Evolutionary conservation across 2,888 invertebrate genomes (phyloP).

Genomic region (Erebia aethiops): DNA sequence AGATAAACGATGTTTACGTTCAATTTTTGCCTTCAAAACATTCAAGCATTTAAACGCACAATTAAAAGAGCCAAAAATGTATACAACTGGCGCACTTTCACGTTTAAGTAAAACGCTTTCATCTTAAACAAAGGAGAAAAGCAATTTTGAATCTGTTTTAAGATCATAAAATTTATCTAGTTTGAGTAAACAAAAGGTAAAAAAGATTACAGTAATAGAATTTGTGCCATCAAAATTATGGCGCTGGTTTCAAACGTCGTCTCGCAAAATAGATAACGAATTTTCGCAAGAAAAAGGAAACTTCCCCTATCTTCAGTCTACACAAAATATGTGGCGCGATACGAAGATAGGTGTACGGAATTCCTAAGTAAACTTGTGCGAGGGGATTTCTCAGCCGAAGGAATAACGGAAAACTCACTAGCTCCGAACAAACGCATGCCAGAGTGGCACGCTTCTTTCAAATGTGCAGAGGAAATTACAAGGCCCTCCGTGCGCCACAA

Average conservation of each 20-base stretch:
- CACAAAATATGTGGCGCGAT: constrained; percentile 70
- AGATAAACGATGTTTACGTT: background rate
- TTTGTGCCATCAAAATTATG: constrained; percentile 36
- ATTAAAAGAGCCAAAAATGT: background rate
- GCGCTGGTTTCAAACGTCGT: constrained; percentile 39
- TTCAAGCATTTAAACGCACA: background rate
- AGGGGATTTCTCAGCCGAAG: constrained; percentile 66
- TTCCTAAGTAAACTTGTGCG: constrained; percentile 70
- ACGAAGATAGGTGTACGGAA: constrained; percentile 70
- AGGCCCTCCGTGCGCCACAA: constrained; percentile 52
- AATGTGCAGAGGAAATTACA: constrained; percentile 64
- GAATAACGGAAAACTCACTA: constrained; percentile 67
- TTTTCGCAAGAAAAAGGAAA: constrained; percentile 56
- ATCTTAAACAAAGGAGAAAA: constrained; percentile 15
- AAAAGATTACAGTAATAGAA: constrained; percentile 32
- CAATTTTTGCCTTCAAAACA: background rate
- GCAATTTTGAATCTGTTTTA: constrained; percentile 20
- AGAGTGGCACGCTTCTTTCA: constrained; percentile 53
- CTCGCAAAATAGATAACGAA: constrained; percentile 42
- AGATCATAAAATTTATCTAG: constrained; percentile 23
- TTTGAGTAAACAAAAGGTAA: constrained; percentile 22
- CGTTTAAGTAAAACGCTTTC: constrained; percentile 11
- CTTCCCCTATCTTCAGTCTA: constrained; percentile 58
- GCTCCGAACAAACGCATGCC: constrained; percentile 54
- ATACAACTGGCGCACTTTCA: background rate